Evolutionary conservation across 2,888 invertebrate species (phyloP).

Genomic region (Arenicola marina): DNA sequence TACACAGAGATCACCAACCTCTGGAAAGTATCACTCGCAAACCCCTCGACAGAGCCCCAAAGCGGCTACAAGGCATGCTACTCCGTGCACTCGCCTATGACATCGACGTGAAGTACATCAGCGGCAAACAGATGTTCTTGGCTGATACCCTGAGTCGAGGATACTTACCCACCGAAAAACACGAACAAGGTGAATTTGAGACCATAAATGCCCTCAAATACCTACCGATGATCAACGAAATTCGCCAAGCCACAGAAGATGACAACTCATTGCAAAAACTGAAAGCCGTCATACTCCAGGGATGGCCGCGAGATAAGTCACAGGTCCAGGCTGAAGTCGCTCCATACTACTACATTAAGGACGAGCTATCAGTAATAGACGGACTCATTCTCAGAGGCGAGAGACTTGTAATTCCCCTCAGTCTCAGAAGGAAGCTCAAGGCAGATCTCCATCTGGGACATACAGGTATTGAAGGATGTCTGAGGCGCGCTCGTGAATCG

Average conservation of each 20-base stretch:
- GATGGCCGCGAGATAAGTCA: neutral
- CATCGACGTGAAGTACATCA: no score
- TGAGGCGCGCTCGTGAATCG: neutral
- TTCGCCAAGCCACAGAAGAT: neutral
- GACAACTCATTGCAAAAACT: neutral
- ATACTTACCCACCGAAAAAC: no score
- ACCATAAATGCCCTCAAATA: no score
- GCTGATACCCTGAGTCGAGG: no score
- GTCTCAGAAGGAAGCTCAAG: neutral
- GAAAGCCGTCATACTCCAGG: neutral
- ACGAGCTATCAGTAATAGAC: neutral
- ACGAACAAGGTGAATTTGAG: no score
- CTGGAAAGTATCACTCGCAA: no score
- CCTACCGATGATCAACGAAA: neutral
- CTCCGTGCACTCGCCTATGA: no score
- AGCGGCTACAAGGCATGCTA: no score
- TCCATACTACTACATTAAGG: neutral
- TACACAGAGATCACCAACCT: no score
- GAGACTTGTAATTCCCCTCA: neutral
- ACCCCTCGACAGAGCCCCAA: no score
- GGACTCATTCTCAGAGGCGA: neutral
- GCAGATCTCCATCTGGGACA: neutral
- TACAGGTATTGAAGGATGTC: constrained; percentile 6
- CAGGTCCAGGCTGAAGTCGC: neutral
- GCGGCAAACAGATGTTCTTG: no score